Conservation (phyloP, 1,140 invertebrate genomes). For the Pogonognathellus flavescens region DNA sequence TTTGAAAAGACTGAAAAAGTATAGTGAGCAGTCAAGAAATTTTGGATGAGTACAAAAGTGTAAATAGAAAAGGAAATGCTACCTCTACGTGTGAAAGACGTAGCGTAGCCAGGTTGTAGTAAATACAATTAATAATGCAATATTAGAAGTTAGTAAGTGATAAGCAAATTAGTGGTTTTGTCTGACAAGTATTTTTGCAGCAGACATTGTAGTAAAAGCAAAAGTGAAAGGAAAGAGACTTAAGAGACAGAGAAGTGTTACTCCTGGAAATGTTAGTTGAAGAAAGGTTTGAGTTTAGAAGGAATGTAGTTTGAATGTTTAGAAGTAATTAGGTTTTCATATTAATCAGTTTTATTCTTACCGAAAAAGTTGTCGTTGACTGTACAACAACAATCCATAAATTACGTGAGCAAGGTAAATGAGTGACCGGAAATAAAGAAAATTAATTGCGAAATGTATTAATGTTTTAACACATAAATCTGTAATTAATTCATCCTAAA, state of each 20-base stretch:
- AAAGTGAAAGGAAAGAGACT: background rate
- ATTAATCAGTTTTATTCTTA: conserved; percentile 76
- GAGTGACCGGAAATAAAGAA: conserved; percentile 61
- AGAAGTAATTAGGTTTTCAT: conserved; percentile 48
- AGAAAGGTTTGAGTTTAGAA: background rate
- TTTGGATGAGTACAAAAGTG: too few species aligned
- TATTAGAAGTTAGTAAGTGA: background rate
- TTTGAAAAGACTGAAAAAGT: too few species aligned
- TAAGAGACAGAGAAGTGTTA: background rate
- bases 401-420: conserved; percentile 50
- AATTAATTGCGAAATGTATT: conserved; percentile 52
- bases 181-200: too few species aligned
- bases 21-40: too few species aligned
- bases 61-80: too few species aligned
- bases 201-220: background rate
- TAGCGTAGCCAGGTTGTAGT: too few species aligned
- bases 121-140: too few species aligned
- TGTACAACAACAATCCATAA: conserved; percentile 70
- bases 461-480: conserved; percentile 32
- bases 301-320: background rate
- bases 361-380: conserved; percentile 99
- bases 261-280: background rate
- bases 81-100: too few species aligned
- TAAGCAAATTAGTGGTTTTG: background rate
- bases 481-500: conserved; percentile 58